Evolutionary conservation across 2,113 vertebrate species (phyloP).

Genomic region (Lathamus discolor): DNA sequence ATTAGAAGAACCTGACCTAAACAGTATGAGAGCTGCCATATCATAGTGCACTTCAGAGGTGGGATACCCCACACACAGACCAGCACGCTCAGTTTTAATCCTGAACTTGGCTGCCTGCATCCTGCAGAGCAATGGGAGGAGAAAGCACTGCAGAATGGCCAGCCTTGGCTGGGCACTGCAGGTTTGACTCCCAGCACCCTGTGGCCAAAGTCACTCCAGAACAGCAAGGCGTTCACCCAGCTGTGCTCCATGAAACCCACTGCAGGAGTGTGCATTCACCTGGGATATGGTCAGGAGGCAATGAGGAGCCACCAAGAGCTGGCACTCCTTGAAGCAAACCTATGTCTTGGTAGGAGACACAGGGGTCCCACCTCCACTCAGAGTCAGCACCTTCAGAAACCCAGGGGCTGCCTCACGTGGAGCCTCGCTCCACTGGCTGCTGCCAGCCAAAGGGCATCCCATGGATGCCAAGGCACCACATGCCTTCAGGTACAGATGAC

Average conservation of each 20-base stretch:
- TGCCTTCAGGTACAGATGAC: neutral
- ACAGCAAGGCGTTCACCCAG: rapidly evolving
- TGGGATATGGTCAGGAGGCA: rapidly evolving
- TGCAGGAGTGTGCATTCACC: neutral
- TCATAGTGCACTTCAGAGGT: neutral
- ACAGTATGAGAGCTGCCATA: rapidly evolving
- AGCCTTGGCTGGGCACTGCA: neutral
- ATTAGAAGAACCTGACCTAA: neutral
- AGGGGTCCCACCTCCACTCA: neutral
- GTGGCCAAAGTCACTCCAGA: neutral
- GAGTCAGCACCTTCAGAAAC: neutral
- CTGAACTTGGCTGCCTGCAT: neutral
- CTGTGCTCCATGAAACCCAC: neutral
- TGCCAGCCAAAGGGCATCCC: neutral
- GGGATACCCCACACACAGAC: neutral
- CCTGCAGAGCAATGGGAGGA: neutral
- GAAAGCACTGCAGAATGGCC: neutral
- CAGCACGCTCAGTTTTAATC: neutral
- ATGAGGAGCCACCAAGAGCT: neutral
- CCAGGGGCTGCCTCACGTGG: neutral
- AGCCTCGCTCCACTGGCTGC: neutral
- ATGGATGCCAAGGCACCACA: neutral
- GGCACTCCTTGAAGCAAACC: neutral
- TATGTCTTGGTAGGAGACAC: neutral
- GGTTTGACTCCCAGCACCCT: neutral